These are phyloP conservation scores for Carcinoscorpius rotundicauda DNA, from an alignment of 1,140 invertebrate genomes.

Conservation along the genomic window DNA sequence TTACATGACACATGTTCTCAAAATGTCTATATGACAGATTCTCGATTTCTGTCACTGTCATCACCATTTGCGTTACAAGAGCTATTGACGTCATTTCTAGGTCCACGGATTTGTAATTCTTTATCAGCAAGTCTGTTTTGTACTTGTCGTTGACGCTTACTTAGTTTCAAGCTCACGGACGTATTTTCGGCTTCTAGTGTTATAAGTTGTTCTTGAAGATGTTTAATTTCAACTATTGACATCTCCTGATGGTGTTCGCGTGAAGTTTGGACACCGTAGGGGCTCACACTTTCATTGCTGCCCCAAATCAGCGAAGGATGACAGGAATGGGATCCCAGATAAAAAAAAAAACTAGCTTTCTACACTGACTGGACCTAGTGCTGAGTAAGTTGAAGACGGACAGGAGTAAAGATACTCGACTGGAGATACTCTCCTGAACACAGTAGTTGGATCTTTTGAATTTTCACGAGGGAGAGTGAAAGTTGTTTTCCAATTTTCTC, in stretches of 20 bases:
- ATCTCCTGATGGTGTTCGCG: constrained; percentile 46
- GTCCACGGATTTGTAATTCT: constrained; percentile 83
- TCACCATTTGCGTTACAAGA: constrained; percentile 23
- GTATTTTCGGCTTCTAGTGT: constrained; percentile 86
- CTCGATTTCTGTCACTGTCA: constrained; percentile 32
- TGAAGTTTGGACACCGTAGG: too few species aligned
- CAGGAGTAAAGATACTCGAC: not conserved
- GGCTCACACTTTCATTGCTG: too few species aligned
- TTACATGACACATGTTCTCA: too few species aligned
- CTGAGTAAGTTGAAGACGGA: not conserved
- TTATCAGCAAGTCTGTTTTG: constrained; percentile 88
- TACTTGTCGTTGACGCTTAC: constrained; percentile 89
- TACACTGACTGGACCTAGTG: not conserved
- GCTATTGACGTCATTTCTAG: constrained; percentile 29
- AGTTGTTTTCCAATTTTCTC: too few species aligned
- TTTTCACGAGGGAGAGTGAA: too few species aligned
- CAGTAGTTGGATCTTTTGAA: too few species aligned
- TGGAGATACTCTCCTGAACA: not conserved
- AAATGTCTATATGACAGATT: constrained; percentile 30
- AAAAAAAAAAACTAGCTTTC: too few species aligned
- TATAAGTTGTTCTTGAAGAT: constrained; percentile 78
- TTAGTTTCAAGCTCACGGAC: constrained; percentile 76
- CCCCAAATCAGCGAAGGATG: too few species aligned
- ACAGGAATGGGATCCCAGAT: too few species aligned
- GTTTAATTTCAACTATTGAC: constrained; percentile 77